Evolutionary conservation across 2,113 vertebrate genomes (phyloP).

Genomic region (Chloropsis cyanopogon): DNA sequence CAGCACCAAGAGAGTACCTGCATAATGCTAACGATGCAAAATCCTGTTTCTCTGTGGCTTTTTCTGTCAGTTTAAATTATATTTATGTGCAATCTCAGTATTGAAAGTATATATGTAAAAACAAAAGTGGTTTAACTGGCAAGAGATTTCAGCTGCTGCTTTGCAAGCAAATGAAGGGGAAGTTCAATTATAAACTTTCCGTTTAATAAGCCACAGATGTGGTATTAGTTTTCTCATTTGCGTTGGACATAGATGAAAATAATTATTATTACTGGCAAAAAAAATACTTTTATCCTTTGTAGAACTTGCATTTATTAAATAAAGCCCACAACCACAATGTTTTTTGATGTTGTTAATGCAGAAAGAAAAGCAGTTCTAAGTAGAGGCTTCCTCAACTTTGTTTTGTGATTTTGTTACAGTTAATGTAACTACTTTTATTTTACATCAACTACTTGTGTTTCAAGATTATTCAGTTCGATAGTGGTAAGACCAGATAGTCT

Average conservation of each 20-base stretch:
- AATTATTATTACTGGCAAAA: neutral
- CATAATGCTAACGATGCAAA: neutral
- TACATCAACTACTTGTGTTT: neutral
- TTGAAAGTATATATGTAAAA: neutral
- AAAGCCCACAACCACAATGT: neutral
- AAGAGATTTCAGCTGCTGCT: neutral
- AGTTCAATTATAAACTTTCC: neutral
- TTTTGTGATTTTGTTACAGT: neutral
- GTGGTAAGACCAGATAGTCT: neutral
- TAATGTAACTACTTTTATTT: neutral
- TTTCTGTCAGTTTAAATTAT: neutral
- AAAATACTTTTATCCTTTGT: neutral
- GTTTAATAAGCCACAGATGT: neutral
- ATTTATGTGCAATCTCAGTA: neutral
- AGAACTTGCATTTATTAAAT: neutral
- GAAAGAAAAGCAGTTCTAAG: neutral
- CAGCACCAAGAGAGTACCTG: neutral
- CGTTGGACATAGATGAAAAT: neutral
- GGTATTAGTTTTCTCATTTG: neutral
- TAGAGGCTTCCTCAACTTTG: neutral
- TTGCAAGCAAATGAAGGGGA: conserved; percentile 7
- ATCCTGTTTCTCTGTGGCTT: neutral
- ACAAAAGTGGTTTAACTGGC: neutral
- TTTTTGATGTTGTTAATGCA: neutral
- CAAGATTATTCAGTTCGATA: neutral